Percentiles rank a stretch among this genome's conserved stretches.
Conservation (phyloP, 2,113 vertebrate genomes). For the Grantiella picta region DNA sequence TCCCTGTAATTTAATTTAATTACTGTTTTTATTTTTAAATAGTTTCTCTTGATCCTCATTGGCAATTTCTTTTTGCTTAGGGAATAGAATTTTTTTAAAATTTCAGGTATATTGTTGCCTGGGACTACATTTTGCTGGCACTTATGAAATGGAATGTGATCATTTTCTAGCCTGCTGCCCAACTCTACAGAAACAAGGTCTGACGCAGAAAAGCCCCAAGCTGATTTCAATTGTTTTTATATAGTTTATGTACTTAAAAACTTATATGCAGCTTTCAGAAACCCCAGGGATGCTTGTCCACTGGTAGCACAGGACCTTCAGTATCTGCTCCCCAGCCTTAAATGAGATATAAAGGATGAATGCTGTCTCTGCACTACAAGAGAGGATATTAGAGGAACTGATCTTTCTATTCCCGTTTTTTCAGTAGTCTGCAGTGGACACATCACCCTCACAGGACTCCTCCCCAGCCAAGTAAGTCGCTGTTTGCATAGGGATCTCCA, state of each 20-base stretch:
- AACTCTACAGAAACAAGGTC: neutral
- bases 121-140: neutral
- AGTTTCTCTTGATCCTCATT: neutral
- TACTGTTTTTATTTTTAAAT: neutral
- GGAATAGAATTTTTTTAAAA: neutral
- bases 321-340: neutral
- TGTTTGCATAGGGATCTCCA: neutral
- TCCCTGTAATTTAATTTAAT: neutral
- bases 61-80: neutral
- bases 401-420: neutral
- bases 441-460: neutral
- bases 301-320: neutral
- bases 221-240: neutral
- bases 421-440: neutral
- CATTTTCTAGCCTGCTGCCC: slow-evolving; percentile 4
- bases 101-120: neutral
- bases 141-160: neutral
- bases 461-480: neutral
- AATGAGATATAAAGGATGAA: neutral
- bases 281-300: neutral
- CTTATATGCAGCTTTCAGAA: neutral
- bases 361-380: neutral
- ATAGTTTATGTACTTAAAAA: neutral
- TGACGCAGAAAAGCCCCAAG: neutral
- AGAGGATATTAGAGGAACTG: neutral